Evolutionary conservation across 2,797 vertebrate species (phyloP).

Genomic region (Crocidura indochinensis): DNA sequence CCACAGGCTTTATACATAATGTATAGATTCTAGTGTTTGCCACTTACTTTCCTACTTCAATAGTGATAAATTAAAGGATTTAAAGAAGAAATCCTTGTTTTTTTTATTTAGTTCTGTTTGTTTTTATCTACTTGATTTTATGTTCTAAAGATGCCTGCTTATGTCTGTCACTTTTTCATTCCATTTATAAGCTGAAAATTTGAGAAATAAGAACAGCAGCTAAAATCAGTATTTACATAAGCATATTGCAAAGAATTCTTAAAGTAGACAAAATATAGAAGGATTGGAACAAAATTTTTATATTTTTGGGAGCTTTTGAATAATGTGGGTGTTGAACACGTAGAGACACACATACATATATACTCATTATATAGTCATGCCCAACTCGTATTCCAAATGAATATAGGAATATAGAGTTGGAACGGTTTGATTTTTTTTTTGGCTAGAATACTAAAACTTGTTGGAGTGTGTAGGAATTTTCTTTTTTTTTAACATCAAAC

Average conservation of each 20-base stretch:
- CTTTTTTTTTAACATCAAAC: conserved; percentile 49
- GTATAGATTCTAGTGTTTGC: neutral
- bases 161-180: conserved; percentile 81
- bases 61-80: conserved; percentile 42
- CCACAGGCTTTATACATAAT: too few relatives aligned
- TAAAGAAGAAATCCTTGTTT: conserved; percentile 61
- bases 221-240: conserved; percentile 84
- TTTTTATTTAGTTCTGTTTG: conserved; percentile 79
- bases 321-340: conserved; percentile 81
- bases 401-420: conserved; percentile 76
- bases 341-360: conserved; percentile 49
- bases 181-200: conserved; percentile 76
- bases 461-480: conserved; percentile 77
- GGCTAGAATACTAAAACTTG: conserved; percentile 79
- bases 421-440: conserved; percentile 74
- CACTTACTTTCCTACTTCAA: neutral
- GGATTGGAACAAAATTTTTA: conserved; percentile 81
- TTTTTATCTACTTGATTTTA: conserved; percentile 81
- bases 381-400: conserved; percentile 77
- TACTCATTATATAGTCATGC: conserved; percentile 58
- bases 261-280: conserved; percentile 84
- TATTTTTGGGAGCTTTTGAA: conserved; percentile 79
- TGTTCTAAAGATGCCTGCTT: conserved; percentile 81
- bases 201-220: conserved; percentile 81
- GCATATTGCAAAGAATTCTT: conserved; percentile 82